Evolutionary conservation across 1,140 invertebrate genomes (phyloP).

Genomic region (Eurosta solidaginis): DNA sequence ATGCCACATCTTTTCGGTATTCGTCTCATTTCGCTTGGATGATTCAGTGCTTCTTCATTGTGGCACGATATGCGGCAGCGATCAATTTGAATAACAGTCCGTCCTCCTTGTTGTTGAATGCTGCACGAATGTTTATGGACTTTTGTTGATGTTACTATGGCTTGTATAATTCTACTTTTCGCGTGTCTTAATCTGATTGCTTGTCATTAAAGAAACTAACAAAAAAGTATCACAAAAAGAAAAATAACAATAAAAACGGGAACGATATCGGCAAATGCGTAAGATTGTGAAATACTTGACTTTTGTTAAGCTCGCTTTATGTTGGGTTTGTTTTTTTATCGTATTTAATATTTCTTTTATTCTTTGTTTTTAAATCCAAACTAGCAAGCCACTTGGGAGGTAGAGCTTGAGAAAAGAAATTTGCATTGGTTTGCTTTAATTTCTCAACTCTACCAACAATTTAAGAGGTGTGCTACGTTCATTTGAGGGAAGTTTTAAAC

Average conservation of each 20-base stretch:
- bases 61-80: conserved; percentile 1
- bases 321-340: background rate
- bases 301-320: background rate
- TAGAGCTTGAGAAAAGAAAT: background rate
- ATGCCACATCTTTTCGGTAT: background rate
- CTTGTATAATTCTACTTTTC: conserved; percentile 8
- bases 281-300: conserved; percentile 21
- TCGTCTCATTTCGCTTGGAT: background rate
- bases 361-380: background rate
- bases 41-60: conserved; percentile 18
- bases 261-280: conserved; percentile 6
- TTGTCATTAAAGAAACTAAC: conserved; percentile 15
- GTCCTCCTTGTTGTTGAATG: background rate
- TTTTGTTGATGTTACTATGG: background rate
- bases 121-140: conserved; percentile 4
- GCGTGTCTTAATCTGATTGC: conserved; percentile 28
- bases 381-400: conserved; percentile 18
- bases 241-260: no score
- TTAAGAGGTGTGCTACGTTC: background rate
- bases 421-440: background rate
- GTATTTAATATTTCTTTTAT: background rate
- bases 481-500: background rate
- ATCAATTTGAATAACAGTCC: conserved; percentile 28
- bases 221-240: background rate
- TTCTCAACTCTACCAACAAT: background rate